Evolutionary conservation across 2,113 vertebrate genomes (phyloP), one percentile per base, ranked within the genome.

Genomic region (Apeltes quadracus): DNA sequence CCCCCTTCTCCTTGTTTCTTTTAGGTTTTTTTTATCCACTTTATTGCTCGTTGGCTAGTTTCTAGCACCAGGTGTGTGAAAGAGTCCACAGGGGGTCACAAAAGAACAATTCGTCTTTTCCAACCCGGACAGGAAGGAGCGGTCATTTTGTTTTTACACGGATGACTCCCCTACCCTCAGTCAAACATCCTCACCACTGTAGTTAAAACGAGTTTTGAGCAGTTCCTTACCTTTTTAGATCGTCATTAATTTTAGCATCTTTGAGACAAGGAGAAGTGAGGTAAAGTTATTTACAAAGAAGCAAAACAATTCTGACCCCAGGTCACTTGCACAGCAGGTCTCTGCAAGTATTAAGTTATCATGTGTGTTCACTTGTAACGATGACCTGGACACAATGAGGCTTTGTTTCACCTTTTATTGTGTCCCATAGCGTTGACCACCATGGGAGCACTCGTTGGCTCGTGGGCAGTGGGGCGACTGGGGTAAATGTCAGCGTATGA

Each of bases 391-490:
- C 72, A 84, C 67, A 72, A 43, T 70, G 41, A 69, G 15, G 66
- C 75, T 83, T 88, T 84, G 75, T 87, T 79, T 23, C 27, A 61
- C 18, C 18, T 75, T 75, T 78, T 76, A 57, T 16, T 3, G 72
- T 36, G n/a, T 64, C 57, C 54, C 25, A 51, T 29, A 68, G 57
- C 38, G 55, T 71, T 72, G 79, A 41, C 76, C 79, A 50, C 62
- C 63, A 48, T 61, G 71, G 63, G 78, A 53, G 38, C 69, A 22
- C 48, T 75, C 57, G 29, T 75, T 25, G 57, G 29, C 53, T 70
- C 32, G 10, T 36, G 41, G 61, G 72, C 61, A 54, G 8, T 46
- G 32, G 74, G 10, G 56, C 55, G 69, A 61, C 20, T 73, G 38
- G n/a, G 72, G 61, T 69, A 61, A 70, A 39, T 72, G 11, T 34